Base-by-base conservation (phyloP, 2,113 vertebrate genomes). In the Callipepla californica region DNA sequence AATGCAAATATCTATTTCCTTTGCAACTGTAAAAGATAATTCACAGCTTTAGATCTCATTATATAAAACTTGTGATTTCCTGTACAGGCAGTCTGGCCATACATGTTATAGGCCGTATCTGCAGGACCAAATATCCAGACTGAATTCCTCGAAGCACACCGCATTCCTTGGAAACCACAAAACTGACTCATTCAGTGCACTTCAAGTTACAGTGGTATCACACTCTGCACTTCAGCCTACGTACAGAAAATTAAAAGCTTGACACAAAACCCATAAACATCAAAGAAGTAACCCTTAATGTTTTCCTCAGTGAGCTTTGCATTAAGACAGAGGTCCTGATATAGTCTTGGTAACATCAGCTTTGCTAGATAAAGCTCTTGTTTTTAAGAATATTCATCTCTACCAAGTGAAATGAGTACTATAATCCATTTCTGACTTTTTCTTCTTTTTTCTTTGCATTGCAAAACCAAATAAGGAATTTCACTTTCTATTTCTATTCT, bases 111-210 rank as follows among this genome's bases (percentile, higher is more conserved):
- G 53, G 40, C 65, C 0, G 0, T 45, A 51, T 57, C 44, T 67
- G 7, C 47, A 55, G 77, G 38, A 53, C 72, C 61, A 75, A 34
- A 68, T 47, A 84, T 74, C 65, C 23, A 17, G 34, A 51, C 11
- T 90, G 51, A 75, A 77, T 89, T 94, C 75, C 57, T 91, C 83
- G 75, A 91, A 96, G 44, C 38, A 28, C 20, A 51, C 40, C 65
- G 20, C 20, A 57, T 96, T 93, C 89, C 79, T 85, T 40, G 75
- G 65, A 94, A 96, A 85, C 85, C 91, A 58, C 89, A 88, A 34
- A 83, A 40, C 85, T 94, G 95, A 85, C 80, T 94, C 58, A 62
- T 61, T 85, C 38, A 11, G 51, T 55, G 13, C n/a, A 32, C 67
- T 73, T 87, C 72, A 85, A n/a, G 19, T 80, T 63, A 48, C 34